A percentile compares a stretch with the other conserved stretches of the same genome.
These are phyloP conservation scores for Scomber scombrus DNA, from an alignment of 2,113 vertebrate species.

Conservation along the genomic window DNA sequence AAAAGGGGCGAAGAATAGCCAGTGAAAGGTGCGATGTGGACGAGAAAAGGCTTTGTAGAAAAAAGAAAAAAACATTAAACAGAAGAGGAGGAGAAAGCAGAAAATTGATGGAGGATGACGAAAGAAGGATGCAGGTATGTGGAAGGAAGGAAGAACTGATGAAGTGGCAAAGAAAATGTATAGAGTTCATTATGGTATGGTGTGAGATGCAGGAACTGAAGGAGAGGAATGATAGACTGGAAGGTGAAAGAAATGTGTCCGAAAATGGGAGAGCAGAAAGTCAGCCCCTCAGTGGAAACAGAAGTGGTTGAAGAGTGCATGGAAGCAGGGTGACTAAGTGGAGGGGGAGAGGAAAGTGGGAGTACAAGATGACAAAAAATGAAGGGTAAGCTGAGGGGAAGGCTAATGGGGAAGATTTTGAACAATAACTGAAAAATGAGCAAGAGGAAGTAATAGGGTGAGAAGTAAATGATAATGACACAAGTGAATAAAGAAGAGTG, in stretches of 20 bases:
- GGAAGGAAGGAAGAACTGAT: conserved; percentile 5
- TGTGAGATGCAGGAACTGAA: conserved; percentile 1
- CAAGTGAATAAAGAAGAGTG: not conserved
- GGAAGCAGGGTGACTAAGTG: not conserved
- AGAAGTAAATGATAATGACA: conserved; percentile 12
- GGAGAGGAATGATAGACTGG: not conserved
- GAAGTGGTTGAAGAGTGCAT: no score
- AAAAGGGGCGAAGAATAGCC: not conserved
- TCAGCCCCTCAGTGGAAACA: not conserved
- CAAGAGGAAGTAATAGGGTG: not conserved
- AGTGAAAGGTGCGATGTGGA: not conserved
- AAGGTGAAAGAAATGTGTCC: not conserved
- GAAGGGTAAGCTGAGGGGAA: not conserved
- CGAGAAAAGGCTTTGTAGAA: not conserved
- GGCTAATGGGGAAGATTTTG: conserved; percentile 28
- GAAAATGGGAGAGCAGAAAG: not conserved
- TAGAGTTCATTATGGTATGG: conserved; percentile 4
- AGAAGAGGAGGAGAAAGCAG: not conserved
- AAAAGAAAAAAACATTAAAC: not conserved
- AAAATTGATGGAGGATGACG: conserved; percentile 19
- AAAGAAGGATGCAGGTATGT: not conserved
- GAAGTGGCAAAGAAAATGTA: conserved; percentile 22
- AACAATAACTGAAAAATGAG: conserved; percentile 27
- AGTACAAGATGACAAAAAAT: not conserved
- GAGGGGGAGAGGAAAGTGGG: conserved; percentile 16